Percentiles rank a stretch among this genome's conserved stretches.
Evolutionary conservation across 2,888 invertebrate genomes (phyloP).

Genomic region (Apodemia mormo): DNA sequence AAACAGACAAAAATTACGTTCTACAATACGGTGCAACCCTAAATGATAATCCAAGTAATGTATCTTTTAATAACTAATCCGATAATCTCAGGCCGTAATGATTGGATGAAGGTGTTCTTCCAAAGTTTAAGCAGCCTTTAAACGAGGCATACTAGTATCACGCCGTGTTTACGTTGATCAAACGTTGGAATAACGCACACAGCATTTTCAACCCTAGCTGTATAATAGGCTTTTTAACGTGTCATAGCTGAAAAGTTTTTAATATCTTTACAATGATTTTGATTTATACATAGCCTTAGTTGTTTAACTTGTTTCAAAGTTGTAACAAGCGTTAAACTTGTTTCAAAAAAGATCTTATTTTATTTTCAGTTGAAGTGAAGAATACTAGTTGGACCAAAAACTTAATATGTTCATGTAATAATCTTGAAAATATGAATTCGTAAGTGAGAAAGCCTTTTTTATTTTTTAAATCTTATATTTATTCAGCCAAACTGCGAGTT

Average conservation of each 20-base stretch:
- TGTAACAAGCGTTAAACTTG: too few species aligned
- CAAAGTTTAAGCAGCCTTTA: too few species aligned
- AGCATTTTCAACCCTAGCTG: background rate
- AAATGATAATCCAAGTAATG: slow-evolving; percentile 55
- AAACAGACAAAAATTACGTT: slow-evolving; percentile 57
- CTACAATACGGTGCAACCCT: slow-evolving; percentile 62
- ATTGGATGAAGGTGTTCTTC: background rate
- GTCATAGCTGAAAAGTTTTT: background rate
- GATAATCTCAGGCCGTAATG: background rate
- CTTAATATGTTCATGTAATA: background rate
- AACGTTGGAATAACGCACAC: background rate
- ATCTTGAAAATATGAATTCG: background rate
- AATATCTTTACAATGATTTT: too few species aligned
- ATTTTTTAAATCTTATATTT: too few species aligned
- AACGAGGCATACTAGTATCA: too few species aligned
- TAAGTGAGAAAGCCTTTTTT: background rate
- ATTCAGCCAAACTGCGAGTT: too few species aligned
- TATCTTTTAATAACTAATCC: background rate
- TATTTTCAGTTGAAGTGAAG: slow-evolving; percentile 2
- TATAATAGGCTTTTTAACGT: background rate
- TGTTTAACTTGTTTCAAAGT: too few species aligned
- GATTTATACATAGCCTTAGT: too few species aligned
- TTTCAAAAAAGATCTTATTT: background rate
- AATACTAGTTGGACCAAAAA: background rate
- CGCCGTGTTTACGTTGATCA: background rate